Percentiles rank a stretch among this genome's conserved stretches.
These are phyloP conservation scores for Myotis lucifugus DNA, from an alignment of 2,113 vertebrate species.

Conservation along the genomic window DNA sequence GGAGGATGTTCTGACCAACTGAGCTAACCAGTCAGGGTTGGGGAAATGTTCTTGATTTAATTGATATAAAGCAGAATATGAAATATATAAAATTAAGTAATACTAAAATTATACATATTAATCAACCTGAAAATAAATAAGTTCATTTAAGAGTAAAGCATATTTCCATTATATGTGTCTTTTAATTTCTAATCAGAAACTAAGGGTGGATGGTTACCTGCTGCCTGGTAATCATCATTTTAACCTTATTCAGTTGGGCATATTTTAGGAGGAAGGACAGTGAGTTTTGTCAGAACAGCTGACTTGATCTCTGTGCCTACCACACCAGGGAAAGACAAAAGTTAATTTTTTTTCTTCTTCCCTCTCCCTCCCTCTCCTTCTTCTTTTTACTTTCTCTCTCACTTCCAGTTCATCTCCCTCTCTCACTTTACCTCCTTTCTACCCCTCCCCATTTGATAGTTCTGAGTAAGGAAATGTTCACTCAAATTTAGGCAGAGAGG, in stretches of 20 bases:
- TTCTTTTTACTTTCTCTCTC: not conserved
- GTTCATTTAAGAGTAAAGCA: not conserved
- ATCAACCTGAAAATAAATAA: constrained; percentile 32
- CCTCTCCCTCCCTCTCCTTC: not conserved
- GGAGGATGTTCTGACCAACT: not conserved
- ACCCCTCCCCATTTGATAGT: not conserved
- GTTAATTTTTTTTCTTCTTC: constrained; percentile 41
- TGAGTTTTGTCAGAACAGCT: not conserved
- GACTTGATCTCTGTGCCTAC: not conserved
- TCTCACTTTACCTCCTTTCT: not conserved
- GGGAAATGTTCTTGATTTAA: constrained; percentile 7
- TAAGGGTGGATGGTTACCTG: not conserved
- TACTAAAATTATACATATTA: not conserved
- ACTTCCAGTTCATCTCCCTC: not conserved
- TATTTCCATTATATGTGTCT: not conserved
- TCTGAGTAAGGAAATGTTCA: not conserved
- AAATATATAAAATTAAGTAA: constrained; percentile 29
- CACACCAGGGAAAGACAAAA: not conserved
- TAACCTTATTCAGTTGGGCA: not conserved
- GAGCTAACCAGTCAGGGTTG: not conserved
- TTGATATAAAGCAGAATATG: constrained; percentile 22
- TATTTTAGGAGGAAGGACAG: not conserved
- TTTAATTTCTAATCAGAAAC: not conserved
- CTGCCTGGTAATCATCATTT: not conserved
- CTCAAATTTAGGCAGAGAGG: not conserved